A percentile compares a stretch with the other conserved stretches of the same genome.
Evolutionary conservation across 2,888 invertebrate genomes (phyloP).

Genomic region (Amblyjoppa fuscipennis): DNA sequence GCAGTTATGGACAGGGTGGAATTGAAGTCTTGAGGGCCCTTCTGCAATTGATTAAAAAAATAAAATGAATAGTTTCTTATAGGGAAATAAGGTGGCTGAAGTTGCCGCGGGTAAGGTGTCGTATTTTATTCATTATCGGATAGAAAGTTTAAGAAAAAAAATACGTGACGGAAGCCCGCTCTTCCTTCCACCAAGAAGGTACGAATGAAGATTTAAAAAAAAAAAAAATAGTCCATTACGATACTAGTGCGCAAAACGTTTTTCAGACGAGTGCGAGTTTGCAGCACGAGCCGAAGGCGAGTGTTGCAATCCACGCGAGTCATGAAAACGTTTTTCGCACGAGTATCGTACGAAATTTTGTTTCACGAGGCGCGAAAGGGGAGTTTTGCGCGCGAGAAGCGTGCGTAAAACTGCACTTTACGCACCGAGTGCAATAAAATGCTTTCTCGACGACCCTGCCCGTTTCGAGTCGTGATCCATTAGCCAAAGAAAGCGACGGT

Average conservation of each 20-base stretch:
- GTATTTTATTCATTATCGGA: background rate
- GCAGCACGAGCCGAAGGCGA: too few relatives aligned
- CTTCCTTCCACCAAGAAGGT: background rate
- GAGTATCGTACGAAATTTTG: too few relatives aligned
- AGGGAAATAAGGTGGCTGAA: conserved; percentile 12
- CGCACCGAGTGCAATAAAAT: too few relatives aligned
- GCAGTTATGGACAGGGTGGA: conserved; percentile 85
- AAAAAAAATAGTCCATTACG: background rate
- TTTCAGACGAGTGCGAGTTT: too few relatives aligned
- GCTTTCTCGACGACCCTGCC: conserved; percentile 16
- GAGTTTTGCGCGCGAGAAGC: too few relatives aligned
- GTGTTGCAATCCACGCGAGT: too few relatives aligned
- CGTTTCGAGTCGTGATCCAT: conserved; percentile 31
- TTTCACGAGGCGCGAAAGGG: too few relatives aligned
- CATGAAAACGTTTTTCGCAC: too few relatives aligned
- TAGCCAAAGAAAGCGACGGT: conserved; percentile 42
- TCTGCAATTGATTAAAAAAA: conserved; percentile 80
- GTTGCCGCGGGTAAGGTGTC: conserved; percentile 24
- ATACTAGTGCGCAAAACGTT: too few relatives aligned
- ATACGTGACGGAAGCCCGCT: background rate
- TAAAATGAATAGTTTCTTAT: background rate
- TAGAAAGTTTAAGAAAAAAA: background rate
- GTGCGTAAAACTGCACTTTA: too few relatives aligned
- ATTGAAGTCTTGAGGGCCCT: conserved; percentile 85
- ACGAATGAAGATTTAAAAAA: background rate